These are phyloP conservation scores for Linepithema humile DNA, from an alignment of 1,140 invertebrate genomes.

Conservation along the genomic window DNA sequence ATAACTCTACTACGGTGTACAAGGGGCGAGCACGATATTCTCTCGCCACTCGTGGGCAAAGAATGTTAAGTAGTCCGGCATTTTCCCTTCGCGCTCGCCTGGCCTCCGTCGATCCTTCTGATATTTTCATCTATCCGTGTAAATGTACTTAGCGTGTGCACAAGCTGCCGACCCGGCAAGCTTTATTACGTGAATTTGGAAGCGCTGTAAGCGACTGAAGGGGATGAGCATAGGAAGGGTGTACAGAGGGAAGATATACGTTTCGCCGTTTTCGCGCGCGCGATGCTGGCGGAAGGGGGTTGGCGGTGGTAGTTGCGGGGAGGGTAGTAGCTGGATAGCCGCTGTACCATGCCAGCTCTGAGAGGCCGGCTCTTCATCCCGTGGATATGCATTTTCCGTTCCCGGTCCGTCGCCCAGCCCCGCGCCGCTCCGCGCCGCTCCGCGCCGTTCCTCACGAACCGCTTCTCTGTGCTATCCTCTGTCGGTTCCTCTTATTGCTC, in stretches of 20 bases:
- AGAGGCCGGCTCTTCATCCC: conserved; percentile 71
- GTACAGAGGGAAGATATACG: conserved; percentile 63
- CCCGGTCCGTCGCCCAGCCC: not conserved
- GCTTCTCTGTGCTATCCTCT: conserved; percentile 63
- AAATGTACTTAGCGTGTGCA: conserved; percentile 72
- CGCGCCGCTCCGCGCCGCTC: not conserved
- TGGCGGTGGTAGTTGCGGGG: conserved; percentile 37
- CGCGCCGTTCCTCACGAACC: conserved; percentile 59
- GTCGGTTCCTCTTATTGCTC: conserved; percentile 65
- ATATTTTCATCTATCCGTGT: conserved; percentile 75
- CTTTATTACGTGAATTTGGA: conserved; percentile 76
- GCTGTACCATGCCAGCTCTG: conserved; percentile 69
- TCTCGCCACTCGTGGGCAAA: conserved; percentile 56
- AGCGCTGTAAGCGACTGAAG: conserved; percentile 71
- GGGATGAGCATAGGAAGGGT: conserved; percentile 12
- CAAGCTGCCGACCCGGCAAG: conserved; percentile 55
- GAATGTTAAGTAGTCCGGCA: conserved; percentile 70
- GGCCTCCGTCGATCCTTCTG: conserved; percentile 62
- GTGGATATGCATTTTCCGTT: conserved; percentile 73
- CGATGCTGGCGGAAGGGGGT: not conserved
- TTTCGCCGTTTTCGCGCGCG: conserved; percentile 65
- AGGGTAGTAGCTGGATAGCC: conserved; percentile 62
- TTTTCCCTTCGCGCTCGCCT: conserved; percentile 16
- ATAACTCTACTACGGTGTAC: conserved; percentile 62
- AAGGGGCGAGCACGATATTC: conserved; percentile 58